These are phyloP conservation scores for Boloria selene DNA, from an alignment of 2,888 invertebrate genomes.

Conservation along the genomic window DNA sequence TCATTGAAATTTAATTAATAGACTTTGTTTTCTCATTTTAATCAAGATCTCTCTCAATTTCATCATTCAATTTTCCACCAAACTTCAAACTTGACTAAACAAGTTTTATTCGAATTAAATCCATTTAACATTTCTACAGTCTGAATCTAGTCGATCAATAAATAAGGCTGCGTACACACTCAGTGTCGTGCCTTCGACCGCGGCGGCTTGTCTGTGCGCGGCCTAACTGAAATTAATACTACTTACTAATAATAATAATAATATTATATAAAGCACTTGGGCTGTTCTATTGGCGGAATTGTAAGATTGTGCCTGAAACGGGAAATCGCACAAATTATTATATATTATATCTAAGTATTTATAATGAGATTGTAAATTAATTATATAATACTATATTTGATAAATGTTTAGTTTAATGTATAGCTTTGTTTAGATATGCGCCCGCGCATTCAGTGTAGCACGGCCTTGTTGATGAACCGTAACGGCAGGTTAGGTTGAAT, in stretches of 20 bases:
- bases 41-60: no score
- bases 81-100: no score
- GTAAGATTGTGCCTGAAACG: slow-evolving; percentile 16
- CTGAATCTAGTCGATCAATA: slow-evolving; percentile 10
- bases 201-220: neutral
- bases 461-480: neutral
- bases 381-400: slow-evolving; percentile 4
- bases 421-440: neutral
- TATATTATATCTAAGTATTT: slow-evolving; percentile 12
- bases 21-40: no score
- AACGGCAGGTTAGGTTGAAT: no score
- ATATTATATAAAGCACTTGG: neutral
- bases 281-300: neutral
- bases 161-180: slow-evolving; percentile 3
- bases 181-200: neutral
- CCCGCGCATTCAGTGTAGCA: neutral
- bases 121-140: neutral
- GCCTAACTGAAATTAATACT: slow-evolving; percentile 1
- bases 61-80: no score
- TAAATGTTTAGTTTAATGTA: neutral
- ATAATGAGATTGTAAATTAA: slow-evolving; percentile 18
- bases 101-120: no score
- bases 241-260: neutral
- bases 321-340: slow-evolving; percentile 17
- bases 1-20: no score